Evolutionary conservation across 2,797 vertebrate genomes (phyloP), one percentile per base, ranked within the genome.

Genomic region (Loriculus beryllinus): DNA sequence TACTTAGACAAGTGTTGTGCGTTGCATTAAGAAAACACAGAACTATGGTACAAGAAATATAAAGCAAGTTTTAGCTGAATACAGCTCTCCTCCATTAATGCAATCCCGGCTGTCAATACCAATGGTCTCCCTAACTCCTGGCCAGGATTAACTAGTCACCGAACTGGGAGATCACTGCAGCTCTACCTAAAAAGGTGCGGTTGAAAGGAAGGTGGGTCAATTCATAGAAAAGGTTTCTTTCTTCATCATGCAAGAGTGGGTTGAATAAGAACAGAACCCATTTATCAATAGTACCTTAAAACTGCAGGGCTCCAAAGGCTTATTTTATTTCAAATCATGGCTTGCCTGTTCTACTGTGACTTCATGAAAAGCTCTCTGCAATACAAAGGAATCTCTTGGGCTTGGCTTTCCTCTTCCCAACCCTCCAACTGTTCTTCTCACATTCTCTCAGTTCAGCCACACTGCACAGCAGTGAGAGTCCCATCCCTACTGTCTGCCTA

Each of bases 261-360:
- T 96, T 77, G 93, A 94, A 89, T 88, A 93, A 93, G 76, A 96
- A 92, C 62, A 89, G 81, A 96, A 92, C 86, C 67, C 81, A 93
- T 96, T 96, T 96, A 94, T 96, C 92, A 97, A 93, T 79, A 90
- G 64, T 84, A 78, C 42, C 92, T 96, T 95, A 92, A 88, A 96
- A 95, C 74, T 85, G 70, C 92, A 93, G 94, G 76, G 83, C 86
- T 96, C 90, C 83, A 76, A 82, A 96, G 83, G 87, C 95, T 96
- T 97, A 86, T 95, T 96, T 96, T 40, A 56, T 94, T 97, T 95
- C 33, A 23, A 92, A 96, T 94, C 72, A 91, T 51, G 86, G 89
- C 67, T 88, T 94, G 87, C 90, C 83, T 96, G 67, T 65, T 96
- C 89, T 84, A 92, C 91, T 0, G 0, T 45, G 72, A 80, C 84